Percentiles rank a stretch among this genome's conserved stretches.
Evolutionary conservation across 2,797 vertebrate species (phyloP).

Genomic region (Anabas testudineus): DNA sequence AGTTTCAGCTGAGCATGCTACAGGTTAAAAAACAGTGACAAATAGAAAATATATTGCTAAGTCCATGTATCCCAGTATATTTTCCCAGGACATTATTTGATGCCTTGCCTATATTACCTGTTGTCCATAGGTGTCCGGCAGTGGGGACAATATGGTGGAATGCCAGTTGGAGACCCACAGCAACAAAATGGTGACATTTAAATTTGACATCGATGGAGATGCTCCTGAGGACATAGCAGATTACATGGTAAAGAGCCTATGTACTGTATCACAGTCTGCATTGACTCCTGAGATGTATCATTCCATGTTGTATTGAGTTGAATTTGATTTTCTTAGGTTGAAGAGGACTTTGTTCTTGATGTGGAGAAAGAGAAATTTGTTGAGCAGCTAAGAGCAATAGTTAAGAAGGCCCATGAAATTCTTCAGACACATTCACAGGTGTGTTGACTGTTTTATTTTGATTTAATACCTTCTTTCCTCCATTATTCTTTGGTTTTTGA

Average conservation of each 20-base stretch:
- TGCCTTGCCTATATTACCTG: slow-evolving; percentile 23
- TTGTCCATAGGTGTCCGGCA: slow-evolving; percentile 86
- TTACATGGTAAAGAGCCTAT: slow-evolving; percentile 88
- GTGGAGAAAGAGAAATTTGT: slow-evolving; percentile 92
- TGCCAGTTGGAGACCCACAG: slow-evolving; percentile 96
- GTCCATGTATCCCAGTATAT: neutral
- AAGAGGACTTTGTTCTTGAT: slow-evolving; percentile 94
- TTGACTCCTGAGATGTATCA: neutral
- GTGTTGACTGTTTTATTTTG: slow-evolving; percentile 10
- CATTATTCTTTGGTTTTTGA: neutral
- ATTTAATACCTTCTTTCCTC: neutral
- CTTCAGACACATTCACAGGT: slow-evolving; percentile 86
- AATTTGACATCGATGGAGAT: slow-evolving; percentile 96
- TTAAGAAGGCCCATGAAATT: slow-evolving; percentile 89
- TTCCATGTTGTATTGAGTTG: slow-evolving; percentile 9
- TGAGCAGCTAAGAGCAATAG: slow-evolving; percentile 88
- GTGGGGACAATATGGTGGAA: slow-evolving; percentile 95
- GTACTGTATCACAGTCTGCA: neutral
- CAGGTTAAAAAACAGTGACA: slow-evolving; percentile 81
- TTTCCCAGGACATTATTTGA: neutral
- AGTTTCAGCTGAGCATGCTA: slow-evolving; percentile 92
- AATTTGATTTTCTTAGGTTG: slow-evolving; percentile 83
- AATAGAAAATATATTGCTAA: neutral
- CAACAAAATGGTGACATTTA: slow-evolving; percentile 98
- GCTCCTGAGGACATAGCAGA: slow-evolving; percentile 94